Conservation (phyloP, 2,797 vertebrate species). For the Leptatherina wallacei region DNA sequence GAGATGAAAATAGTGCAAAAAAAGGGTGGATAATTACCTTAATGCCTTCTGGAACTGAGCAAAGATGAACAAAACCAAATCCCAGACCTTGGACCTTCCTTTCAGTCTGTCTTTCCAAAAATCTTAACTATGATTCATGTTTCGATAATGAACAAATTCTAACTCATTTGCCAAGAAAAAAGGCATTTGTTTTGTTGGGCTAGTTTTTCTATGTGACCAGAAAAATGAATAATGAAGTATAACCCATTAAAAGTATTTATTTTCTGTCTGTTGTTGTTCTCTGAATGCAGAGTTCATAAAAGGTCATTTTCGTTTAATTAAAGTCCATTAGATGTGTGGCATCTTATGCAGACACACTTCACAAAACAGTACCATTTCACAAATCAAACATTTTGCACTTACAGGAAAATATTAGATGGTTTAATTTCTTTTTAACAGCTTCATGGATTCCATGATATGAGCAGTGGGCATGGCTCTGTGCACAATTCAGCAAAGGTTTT, state of each 20-base stretch:
- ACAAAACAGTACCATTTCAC: background rate
- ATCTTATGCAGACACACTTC: background rate
- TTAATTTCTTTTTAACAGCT: background rate
- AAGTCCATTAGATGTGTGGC: background rate
- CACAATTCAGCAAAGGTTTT: constrained; percentile 13
- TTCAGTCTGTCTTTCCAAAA: background rate
- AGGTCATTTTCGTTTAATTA: background rate
- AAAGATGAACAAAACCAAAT: background rate
- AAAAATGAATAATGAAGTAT: background rate
- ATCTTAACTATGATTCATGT: background rate
- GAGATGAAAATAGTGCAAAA: constrained; percentile 2
- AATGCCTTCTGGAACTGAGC: background rate
- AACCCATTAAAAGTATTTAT: background rate
- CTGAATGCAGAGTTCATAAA: background rate
- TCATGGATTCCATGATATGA: background rate
- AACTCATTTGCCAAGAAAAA: background rate
- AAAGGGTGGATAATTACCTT: background rate
- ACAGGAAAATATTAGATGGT: background rate
- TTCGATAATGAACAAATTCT: background rate
- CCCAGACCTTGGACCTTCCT: background rate
- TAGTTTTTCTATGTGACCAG: background rate
- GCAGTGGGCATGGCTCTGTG: background rate
- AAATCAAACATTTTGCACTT: background rate
- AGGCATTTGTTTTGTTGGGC: background rate
- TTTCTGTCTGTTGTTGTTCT: background rate